Conservation (phyloP, 2,888 invertebrate genomes). For the Spodoptera littoralis region DNA sequence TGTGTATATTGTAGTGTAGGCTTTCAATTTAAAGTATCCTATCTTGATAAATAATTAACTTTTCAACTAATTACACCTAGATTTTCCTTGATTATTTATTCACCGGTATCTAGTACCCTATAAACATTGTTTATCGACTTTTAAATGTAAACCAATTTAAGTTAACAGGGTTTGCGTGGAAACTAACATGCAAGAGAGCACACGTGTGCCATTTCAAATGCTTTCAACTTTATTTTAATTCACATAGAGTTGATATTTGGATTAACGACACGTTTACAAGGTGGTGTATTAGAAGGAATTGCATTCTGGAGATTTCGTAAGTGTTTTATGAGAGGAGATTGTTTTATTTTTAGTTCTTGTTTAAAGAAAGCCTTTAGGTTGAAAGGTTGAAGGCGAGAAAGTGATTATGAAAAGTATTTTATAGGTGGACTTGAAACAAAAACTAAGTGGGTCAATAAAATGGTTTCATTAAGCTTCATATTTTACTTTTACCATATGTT, state of each 20-base stretch:
- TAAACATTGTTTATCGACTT: conserved; percentile 54
- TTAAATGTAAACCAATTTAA: conserved; percentile 62
- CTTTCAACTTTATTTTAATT: conserved; percentile 37
- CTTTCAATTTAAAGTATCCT: conserved; percentile 21
- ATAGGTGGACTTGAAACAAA: neutral
- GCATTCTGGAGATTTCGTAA: conserved; percentile 29
- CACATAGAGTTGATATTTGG: conserved; percentile 40
- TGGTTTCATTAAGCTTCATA: neutral
- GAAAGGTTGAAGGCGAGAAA: conserved; percentile 13
- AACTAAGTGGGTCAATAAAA: neutral
- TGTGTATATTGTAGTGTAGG: conserved; percentile 1
- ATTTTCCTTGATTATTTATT: conserved; percentile 50
- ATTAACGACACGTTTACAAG: conserved; percentile 17
- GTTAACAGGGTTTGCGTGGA: conserved; percentile 53
- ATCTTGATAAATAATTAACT: conserved; percentile 38
- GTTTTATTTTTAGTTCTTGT: conserved; percentile 19
- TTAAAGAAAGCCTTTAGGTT: no score
- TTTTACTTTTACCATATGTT: no score
- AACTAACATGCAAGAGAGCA: conserved; percentile 43
- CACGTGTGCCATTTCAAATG: conserved; percentile 39
- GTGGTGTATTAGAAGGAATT: conserved; percentile 9
- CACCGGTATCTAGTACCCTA: conserved; percentile 40
- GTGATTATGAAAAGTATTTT: conserved; percentile 11
- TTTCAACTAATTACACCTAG: conserved; percentile 34
- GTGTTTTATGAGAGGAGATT: conserved; percentile 26